Conservation (phyloP, 2,888 invertebrate species). For the Tanytarsus gracilentus region DNA sequence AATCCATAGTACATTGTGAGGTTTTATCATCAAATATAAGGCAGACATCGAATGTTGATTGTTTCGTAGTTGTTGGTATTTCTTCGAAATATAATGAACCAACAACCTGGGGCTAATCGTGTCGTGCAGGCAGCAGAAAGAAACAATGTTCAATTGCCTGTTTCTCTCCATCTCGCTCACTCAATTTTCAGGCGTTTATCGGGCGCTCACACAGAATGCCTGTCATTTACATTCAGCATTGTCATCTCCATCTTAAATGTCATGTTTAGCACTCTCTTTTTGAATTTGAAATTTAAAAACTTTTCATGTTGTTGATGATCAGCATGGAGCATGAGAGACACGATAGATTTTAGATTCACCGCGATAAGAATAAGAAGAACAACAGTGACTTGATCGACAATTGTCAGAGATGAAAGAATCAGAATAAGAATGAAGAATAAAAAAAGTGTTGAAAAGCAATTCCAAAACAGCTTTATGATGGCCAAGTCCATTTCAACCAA, state of each 20-base stretch:
- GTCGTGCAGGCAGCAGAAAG: conserved; percentile 7
- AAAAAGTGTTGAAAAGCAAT: conserved; percentile 26
- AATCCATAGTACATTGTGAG: no score
- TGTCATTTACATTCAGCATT: conserved; percentile 10
- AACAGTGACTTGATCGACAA: conserved; percentile 5
- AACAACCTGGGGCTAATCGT: conserved; percentile 26
- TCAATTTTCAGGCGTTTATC: no score
- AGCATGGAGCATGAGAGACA: conserved; percentile 1
- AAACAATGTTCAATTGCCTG: conserved; percentile 13
- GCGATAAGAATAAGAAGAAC: not conserved
- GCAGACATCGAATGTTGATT: no score
- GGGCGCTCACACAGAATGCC: not conserved
- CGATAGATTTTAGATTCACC: not conserved
- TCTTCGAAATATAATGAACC: conserved; percentile 20
- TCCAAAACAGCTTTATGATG: conserved; percentile 27
- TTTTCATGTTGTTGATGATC: not conserved
- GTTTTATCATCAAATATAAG: no score
- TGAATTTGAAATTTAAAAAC: not conserved
- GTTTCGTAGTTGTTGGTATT: conserved; percentile 16
- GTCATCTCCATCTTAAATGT: conserved; percentile 10
- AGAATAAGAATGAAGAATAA: not conserved
- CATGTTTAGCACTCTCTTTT: not conserved
- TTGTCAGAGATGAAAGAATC: conserved; percentile 1
- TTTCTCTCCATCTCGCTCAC: no score
- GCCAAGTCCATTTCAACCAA: conserved; percentile 23